Evolutionary conservation across 2,113 vertebrate genomes (phyloP).

Genomic region (Toxotes jaculatrix): DNA sequence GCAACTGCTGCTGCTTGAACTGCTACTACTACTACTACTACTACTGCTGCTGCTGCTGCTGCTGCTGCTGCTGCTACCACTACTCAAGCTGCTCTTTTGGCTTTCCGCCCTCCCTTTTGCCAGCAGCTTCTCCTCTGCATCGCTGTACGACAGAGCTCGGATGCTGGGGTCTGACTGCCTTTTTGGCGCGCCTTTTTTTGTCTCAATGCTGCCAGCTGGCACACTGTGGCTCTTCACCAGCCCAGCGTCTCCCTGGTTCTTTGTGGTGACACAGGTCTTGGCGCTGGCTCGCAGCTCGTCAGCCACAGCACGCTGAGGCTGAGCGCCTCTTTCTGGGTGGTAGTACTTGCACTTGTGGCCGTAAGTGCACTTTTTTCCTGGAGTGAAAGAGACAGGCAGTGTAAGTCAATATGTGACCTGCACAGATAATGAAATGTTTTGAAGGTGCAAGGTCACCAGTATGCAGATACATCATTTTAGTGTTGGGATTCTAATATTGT

Average conservation of each 20-base stretch:
- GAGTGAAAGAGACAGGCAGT: not conserved
- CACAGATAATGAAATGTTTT: not conserved
- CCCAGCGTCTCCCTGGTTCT: constrained; percentile 87
- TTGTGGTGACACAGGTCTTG: constrained; percentile 88
- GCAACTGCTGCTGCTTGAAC: constrained; percentile 14
- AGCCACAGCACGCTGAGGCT: constrained; percentile 96
- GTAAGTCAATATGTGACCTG: not conserved
- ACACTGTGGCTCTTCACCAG: constrained; percentile 98
- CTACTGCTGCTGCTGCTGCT: constrained; percentile 22
- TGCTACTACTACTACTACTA: not conserved
- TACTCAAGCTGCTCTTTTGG: constrained; percentile 78
- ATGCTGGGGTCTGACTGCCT: constrained; percentile 95
- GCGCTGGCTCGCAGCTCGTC: constrained; percentile 97
- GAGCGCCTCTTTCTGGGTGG: constrained; percentile 94
- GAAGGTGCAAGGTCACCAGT: not conserved
- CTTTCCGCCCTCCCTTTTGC: constrained; percentile 90
- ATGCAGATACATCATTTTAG: not conserved
- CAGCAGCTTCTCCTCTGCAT: constrained; percentile 95
- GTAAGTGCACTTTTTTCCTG: constrained; percentile 99
- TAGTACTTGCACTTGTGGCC: constrained; percentile 99
- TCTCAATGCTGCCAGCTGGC: constrained; percentile 88
- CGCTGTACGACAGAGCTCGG: constrained; percentile 92
- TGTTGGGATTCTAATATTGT: not conserved
- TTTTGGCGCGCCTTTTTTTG: constrained; percentile 89
- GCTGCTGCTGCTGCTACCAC: constrained; percentile 2